Base-by-base conservation (phyloP, 2,888 invertebrate species). In the Leucania comma region DNA sequence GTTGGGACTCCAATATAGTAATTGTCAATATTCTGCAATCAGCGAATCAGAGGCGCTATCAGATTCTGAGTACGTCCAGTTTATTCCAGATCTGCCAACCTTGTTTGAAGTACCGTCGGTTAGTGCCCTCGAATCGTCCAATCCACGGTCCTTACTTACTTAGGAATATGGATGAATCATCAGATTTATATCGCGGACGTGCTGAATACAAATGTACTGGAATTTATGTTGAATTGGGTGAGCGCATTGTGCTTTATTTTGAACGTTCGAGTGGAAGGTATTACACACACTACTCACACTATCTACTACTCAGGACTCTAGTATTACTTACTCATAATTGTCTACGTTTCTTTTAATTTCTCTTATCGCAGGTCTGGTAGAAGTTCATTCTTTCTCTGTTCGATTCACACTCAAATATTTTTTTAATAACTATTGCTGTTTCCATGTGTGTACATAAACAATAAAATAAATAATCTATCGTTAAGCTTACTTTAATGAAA, bases 101-200 rank as follows among this genome's bases (percentile, higher is more conserved):
- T 72, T 74, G 76, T 59, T 58, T 53, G 62, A 73, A 70, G 77
- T 66, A 50, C 56, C 20, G 69, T 20, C 69, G 81, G 81, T 82
- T 75, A 80, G 71, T 79, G 82, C 71, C 82, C 82, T 69, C 80
- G 38, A 72, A 72, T 72, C 66, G 65, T 68, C 48, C 70, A 81
- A 73, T 56, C 72, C 68, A 65, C 66, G 68, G 59, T 80, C 64
- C 57, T 61, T 58, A 82, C 69, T 80, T 77, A n/a, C 68, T 62
- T 65, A 82, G 74, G 79, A 77, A 84, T 73, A 78, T 71, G 60
- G 67, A 76, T 89, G 88, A 89, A 75, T 89, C 89, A 89, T 71
- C 66, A 59, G 78, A 81, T 84, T 86, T 86, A 78, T 75, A 75
- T 69, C 59, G 74, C 70, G 67, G 60, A 72, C 69, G 74, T 80